These are phyloP conservation scores for Linnaemya vulpina DNA, from an alignment of 2,888 invertebrate genomes.

Conservation along the genomic window DNA sequence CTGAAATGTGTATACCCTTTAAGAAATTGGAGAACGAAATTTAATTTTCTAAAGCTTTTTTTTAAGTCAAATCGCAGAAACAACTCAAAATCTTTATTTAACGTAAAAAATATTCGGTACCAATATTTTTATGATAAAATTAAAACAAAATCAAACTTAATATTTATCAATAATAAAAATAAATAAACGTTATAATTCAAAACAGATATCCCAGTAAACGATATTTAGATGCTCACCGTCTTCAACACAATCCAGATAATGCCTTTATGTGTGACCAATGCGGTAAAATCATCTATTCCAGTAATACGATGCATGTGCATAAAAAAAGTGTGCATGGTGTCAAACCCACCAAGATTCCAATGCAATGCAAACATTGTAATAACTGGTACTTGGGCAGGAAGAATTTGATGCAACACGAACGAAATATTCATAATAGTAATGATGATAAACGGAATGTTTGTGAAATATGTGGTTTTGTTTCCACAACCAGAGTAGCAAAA, in stretches of 20 bases:
- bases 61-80: too few species aligned
- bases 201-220: constrained; percentile 50
- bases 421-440: constrained; percentile 58
- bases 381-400: constrained; percentile 50
- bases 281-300: constrained; percentile 47
- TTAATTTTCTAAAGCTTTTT: too few species aligned
- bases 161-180: neutral
- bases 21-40: too few species aligned
- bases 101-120: too few species aligned
- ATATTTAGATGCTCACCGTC: constrained; percentile 43
- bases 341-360: constrained; percentile 28
- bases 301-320: constrained; percentile 40
- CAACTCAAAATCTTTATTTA: too few species aligned
- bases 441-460: constrained; percentile 55
- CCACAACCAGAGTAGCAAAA: constrained; percentile 57
- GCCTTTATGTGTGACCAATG: constrained; percentile 57
- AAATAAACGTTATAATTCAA: constrained; percentile 8
- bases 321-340: constrained; percentile 51
- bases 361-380: constrained; percentile 54
- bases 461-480: constrained; percentile 67
- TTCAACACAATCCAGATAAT: constrained; percentile 60
- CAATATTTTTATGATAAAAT: neutral
- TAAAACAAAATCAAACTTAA: neutral
- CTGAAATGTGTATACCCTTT: too few species aligned
- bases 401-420: constrained; percentile 46